Percentiles rank a stretch among this genome's conserved stretches.
These are phyloP conservation scores for Cirrhinus mrigala DNA, from an alignment of 2,797 vertebrate species.

Conservation along the genomic window DNA sequence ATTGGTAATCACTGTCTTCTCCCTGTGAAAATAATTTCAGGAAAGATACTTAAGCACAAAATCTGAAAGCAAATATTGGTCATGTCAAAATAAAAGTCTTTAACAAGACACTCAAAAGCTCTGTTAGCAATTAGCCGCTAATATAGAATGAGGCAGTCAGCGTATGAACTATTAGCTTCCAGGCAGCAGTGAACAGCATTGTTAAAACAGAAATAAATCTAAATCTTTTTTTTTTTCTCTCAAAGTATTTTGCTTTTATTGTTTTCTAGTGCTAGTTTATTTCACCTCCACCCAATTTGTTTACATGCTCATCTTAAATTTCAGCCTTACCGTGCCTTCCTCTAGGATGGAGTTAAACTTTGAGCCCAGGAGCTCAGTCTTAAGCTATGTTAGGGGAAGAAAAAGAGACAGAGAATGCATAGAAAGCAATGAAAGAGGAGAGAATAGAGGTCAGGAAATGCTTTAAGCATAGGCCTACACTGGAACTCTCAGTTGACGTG, in stretches of 20 bases:
- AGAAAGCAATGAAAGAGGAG: slow-evolving; percentile 83
- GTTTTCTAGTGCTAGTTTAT: slow-evolving; percentile 13
- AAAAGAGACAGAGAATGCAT: slow-evolving; percentile 81
- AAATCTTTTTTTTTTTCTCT: not conserved
- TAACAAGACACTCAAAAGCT: slow-evolving; percentile 41
- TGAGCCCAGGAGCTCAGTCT: slow-evolving; percentile 89
- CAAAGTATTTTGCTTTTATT: slow-evolving; percentile 27
- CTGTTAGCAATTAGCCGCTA: slow-evolving; percentile 48
- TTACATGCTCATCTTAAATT: slow-evolving; percentile 52
- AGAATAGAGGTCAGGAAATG: slow-evolving; percentile 74
- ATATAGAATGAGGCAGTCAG: slow-evolving; percentile 43
- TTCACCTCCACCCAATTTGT: slow-evolving; percentile 39
- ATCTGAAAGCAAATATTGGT: slow-evolving; percentile 1
- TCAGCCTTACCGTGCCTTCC: slow-evolving; percentile 85
- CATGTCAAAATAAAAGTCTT: slow-evolving; percentile 57
- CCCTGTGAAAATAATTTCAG: slow-evolving; percentile 70
- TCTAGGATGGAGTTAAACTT: slow-evolving; percentile 91
- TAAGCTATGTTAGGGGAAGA: slow-evolving; percentile 87
- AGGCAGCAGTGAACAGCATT: slow-evolving; percentile 23
- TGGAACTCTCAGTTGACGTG: slow-evolving; percentile 38
- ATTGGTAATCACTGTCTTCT: slow-evolving; percentile 84
- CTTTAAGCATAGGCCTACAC: slow-evolving; percentile 54
- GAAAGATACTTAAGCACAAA: not conserved
- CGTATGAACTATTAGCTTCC: slow-evolving; percentile 44
- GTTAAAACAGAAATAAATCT: slow-evolving; percentile 29